phyloP scores from a whole-genome alignment of 2,888 invertebrate species.

The Ophioninae sp. region DNA sequence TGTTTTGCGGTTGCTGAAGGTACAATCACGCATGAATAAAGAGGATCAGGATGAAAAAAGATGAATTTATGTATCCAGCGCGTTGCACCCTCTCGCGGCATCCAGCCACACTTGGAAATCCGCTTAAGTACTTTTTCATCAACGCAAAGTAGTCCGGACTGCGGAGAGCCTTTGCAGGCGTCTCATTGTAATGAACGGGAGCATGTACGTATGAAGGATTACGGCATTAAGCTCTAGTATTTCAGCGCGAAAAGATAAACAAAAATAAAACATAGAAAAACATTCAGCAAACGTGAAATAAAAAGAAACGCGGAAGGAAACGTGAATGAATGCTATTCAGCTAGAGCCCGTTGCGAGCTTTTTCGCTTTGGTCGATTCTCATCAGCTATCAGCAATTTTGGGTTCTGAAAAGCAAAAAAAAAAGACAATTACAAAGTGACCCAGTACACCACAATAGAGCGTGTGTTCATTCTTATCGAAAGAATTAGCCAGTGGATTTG shows the following conservation, averaged over 20 bases:
- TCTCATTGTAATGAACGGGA: conserved; percentile 41
- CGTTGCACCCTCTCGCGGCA: not conserved
- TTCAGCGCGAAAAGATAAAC: not conserved
- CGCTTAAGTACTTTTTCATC: conserved; percentile 74
- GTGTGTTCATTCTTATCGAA: not conserved
- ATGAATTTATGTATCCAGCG: conserved; percentile 17
- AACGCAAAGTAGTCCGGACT: conserved; percentile 61
- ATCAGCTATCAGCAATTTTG: conserved; percentile 21
- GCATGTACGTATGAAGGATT: not conserved
- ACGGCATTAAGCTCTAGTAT: not conserved
- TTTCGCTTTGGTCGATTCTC: not conserved
- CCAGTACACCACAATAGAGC: not conserved
- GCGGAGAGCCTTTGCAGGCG: conserved; percentile 19
- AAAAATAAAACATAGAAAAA: not conserved
- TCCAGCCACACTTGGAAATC: conserved; percentile 65
- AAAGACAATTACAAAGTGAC: not conserved
- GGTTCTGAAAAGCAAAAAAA: not conserved
- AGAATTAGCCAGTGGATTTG: not conserved
- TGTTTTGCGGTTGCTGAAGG: not conserved
- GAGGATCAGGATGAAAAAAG: not conserved
- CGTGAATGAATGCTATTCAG: conserved; percentile 19
- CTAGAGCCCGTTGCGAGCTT: conserved; percentile 5
- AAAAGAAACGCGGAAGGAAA: conserved; percentile 24
- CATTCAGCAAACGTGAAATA: not conserved
- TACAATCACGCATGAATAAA: not conserved